A percentile compares a stretch with the other conserved stretches of the same genome.
Evolutionary conservation across 1,140 invertebrate species (phyloP).

Genomic region (Venustaconcha ellipsiformis): DNA sequence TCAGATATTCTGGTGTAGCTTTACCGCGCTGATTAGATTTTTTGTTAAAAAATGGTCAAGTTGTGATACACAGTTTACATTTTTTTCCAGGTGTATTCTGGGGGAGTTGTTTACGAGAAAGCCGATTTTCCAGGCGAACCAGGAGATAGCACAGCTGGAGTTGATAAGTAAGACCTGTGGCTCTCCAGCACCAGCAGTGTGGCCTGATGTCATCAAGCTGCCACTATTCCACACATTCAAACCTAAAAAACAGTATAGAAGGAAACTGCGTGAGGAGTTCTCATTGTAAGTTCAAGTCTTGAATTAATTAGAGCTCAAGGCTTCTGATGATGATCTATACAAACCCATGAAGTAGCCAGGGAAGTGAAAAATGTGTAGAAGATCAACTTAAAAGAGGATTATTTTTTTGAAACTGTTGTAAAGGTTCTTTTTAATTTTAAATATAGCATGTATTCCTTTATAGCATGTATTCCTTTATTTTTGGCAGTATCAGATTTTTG

Average conservation of each 20-base stretch:
- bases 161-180: conserved; percentile 96
- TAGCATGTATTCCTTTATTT: background rate
- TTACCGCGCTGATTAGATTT: too few species aligned
- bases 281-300: conserved; percentile 61
- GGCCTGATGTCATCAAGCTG: conserved; percentile 96
- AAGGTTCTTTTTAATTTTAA: background rate
- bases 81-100: conserved; percentile 84
- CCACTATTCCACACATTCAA: conserved; percentile 93
- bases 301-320: background rate
- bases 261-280: conserved; percentile 91
- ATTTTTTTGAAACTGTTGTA: background rate
- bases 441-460: background rate
- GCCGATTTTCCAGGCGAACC: conserved; percentile 95
- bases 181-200: conserved; percentile 95
- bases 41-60: background rate
- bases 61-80: background rate
- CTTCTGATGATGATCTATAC: background rate
- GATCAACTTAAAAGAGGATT: background rate
- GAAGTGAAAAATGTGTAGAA: background rate
- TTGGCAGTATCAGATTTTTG: too few species aligned
- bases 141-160: conserved; percentile 95
- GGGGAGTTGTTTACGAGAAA: conserved; percentile 97
- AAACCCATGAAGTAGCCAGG: background rate
- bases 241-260: conserved; percentile 89
- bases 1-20: too few species aligned